phyloP scores from a whole-genome alignment of 2,797 vertebrate genomes.

The Eleutherodactylus coqui region DNA sequence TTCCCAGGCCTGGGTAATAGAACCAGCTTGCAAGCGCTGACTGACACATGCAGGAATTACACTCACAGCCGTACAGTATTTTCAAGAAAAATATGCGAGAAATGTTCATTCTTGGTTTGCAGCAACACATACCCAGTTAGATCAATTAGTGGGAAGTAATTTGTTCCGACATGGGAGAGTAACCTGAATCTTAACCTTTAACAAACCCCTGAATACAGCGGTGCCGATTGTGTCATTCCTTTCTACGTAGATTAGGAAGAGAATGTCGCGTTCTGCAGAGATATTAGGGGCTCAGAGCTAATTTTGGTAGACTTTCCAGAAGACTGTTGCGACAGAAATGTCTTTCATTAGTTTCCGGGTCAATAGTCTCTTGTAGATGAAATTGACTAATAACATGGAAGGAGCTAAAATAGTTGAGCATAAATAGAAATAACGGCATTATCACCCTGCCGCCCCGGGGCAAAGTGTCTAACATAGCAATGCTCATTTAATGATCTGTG shows the following conservation, averaged over 20 bases:
- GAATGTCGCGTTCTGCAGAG: slow-evolving; percentile 24
- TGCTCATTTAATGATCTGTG: slow-evolving; percentile 68
- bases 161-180: slow-evolving; percentile 41
- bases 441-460: slow-evolving; percentile 72
- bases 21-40: neutral
- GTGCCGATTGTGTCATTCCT: neutral
- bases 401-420: slow-evolving; percentile 79
- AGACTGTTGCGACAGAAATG: slow-evolving; percentile 83
- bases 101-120: slow-evolving; percentile 23
- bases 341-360: slow-evolving; percentile 88
- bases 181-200: slow-evolving; percentile 29
- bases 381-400: slow-evolving; percentile 77
- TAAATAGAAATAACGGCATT: slow-evolving; percentile 81
- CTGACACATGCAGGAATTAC: slow-evolving; percentile 1
- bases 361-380: slow-evolving; percentile 78
- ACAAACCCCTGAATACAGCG: neutral
- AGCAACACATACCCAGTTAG: slow-evolving; percentile 7
- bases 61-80: neutral
- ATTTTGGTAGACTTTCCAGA: slow-evolving; percentile 73
- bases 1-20: neutral
- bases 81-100: slow-evolving; percentile 14
- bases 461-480: slow-evolving; percentile 70
- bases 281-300: slow-evolving; percentile 17
- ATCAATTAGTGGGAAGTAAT: slow-evolving; percentile 38
- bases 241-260: slow-evolving; percentile 6